A percentile compares a stretch with the other conserved stretches of the same genome.
Evolutionary conservation across 2,888 invertebrate genomes (phyloP).

Genomic region (Zootermopsis nevadensis): DNA sequence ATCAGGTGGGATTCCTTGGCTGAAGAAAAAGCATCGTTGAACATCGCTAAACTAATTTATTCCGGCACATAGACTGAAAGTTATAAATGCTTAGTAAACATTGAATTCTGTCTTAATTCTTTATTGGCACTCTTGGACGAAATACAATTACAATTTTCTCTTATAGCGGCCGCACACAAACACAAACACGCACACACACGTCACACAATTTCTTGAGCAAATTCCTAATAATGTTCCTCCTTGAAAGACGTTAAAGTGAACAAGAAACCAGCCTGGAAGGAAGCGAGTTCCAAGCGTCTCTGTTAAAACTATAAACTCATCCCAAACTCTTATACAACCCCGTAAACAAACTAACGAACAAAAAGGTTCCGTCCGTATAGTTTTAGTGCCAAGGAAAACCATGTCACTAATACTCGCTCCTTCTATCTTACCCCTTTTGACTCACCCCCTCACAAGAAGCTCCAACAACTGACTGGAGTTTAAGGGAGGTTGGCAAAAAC

Average conservation of each 20-base stretch:
- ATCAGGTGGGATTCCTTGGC: too few species aligned
- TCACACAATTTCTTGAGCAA: background rate
- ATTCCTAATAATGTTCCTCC: constrained; percentile 23
- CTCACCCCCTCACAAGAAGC: constrained; percentile 32
- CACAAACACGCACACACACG: too few species aligned
- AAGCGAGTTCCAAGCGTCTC: constrained; percentile 30
- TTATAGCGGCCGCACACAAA: too few species aligned
- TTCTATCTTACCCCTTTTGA: background rate
- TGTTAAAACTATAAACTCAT: constrained; percentile 40
- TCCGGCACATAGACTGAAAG: too few species aligned
- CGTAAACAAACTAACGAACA: constrained; percentile 43
- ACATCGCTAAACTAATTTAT: too few species aligned
- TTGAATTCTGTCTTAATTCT: too few species aligned
- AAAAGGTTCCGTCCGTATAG: constrained; percentile 18
- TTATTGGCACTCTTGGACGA: background rate
- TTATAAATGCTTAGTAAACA: too few species aligned
- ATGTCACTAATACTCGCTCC: constrained; percentile 38
- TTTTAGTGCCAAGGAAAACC: constrained; percentile 42
- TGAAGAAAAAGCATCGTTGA: too few species aligned
- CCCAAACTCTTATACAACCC: constrained; percentile 28
- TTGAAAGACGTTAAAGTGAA: constrained; percentile 6
- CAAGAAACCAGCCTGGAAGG: background rate
- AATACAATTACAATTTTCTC: background rate
- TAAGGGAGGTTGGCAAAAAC: constrained; percentile 38
- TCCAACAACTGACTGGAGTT: constrained; percentile 42